phyloP scores from a whole-genome alignment of 2,113 vertebrate species.

The Toxotes chatareus region DNA sequence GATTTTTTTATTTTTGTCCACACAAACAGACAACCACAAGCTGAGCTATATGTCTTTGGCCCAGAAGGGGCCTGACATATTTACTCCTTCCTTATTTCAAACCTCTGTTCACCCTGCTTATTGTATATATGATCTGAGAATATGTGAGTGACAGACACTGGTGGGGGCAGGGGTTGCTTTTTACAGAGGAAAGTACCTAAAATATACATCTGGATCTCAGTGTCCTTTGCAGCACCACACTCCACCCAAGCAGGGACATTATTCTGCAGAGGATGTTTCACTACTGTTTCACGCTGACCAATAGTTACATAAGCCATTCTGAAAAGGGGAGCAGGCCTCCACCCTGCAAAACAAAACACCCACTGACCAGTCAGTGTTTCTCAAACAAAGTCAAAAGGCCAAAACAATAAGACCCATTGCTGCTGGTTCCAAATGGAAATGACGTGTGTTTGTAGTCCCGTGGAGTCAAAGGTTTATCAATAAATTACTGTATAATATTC shows the following conservation, averaged over 20 bases:
- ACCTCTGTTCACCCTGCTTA: background rate
- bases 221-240: slow-evolving; percentile 46
- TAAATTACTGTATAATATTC: too few relatives aligned
- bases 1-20: slow-evolving; percentile 4
- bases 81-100: slow-evolving; percentile 43
- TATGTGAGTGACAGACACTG: slow-evolving; percentile 20
- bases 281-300: slow-evolving; percentile 57
- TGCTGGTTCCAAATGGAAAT: slow-evolving; percentile 13
- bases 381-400: slow-evolving; percentile 20
- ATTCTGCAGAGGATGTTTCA: slow-evolving; percentile 68
- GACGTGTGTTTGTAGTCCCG: background rate
- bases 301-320: slow-evolving; percentile 62
- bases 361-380: slow-evolving; percentile 31
- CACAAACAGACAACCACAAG: background rate
- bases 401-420: slow-evolving; percentile 10
- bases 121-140: slow-evolving; percentile 16
- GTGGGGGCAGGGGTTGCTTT: slow-evolving; percentile 16
- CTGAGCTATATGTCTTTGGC: background rate
- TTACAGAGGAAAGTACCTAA: slow-evolving; percentile 78
- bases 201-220: slow-evolving; percentile 59
- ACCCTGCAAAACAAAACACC: slow-evolving; percentile 59
- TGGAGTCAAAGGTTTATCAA: background rate
- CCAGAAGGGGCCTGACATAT: background rate
- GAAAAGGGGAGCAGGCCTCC: slow-evolving; percentile 54
- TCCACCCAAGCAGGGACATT: slow-evolving; percentile 63